Evolutionary conservation across 2,113 vertebrate species (phyloP).

Genomic region (Nesogale talazaci): DNA sequence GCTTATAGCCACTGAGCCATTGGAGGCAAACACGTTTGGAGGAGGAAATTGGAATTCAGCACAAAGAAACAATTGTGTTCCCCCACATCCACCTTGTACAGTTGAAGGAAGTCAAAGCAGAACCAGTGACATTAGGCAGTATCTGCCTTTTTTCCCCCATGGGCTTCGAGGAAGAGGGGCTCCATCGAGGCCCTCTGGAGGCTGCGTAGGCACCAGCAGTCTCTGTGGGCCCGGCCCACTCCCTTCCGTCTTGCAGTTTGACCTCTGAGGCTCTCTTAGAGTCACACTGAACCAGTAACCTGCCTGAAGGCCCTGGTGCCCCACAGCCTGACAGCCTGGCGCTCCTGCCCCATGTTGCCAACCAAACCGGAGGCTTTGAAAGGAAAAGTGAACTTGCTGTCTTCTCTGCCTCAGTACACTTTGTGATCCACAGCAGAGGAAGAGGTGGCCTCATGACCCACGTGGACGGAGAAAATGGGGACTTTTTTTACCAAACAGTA

Average conservation of each 20-base stretch:
- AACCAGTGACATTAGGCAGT: neutral
- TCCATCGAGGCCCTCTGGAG: neutral
- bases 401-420: neutral
- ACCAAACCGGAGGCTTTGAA: no score
- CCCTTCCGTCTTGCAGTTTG: neutral
- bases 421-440: neutral
- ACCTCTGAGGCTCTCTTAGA: neutral
- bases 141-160: neutral
- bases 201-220: neutral
- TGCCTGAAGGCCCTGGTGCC: neutral
- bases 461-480: neutral
- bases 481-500: no score
- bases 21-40: conserved; percentile 29
- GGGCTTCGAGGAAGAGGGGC: neutral
- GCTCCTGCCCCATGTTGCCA: neutral
- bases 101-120: neutral
- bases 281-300: neutral
- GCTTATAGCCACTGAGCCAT: neutral
- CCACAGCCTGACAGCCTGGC: neutral
- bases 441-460: neutral
- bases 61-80: conserved; percentile 39
- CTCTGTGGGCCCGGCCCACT: neutral
- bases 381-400: neutral
- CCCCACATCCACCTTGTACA: neutral
- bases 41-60: conserved; percentile 25